phyloP scores from a whole-genome alignment of 2,797 vertebrate genomes.

The Cyclura pinguis region DNA sequence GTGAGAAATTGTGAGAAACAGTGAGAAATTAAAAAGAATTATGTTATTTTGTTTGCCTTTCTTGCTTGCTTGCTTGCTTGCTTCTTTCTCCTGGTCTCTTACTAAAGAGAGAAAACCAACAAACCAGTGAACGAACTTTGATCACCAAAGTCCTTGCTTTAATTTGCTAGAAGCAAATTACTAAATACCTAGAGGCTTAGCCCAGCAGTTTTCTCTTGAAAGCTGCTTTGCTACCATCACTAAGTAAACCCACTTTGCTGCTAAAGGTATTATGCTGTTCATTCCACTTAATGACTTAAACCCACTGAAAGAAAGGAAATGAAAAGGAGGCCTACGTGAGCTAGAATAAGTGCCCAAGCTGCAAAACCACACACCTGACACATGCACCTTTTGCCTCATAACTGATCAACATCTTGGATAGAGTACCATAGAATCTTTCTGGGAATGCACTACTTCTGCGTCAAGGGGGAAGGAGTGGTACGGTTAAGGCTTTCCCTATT shows the following conservation, averaged over 20 bases:
- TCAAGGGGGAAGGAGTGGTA: neutral
- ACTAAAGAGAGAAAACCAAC: slow-evolving; percentile 16
- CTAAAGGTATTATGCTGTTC: slow-evolving; percentile 52
- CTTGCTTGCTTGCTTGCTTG: neutral
- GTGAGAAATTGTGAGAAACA: neutral
- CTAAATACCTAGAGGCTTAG: slow-evolving; percentile 74
- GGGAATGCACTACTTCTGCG: neutral
- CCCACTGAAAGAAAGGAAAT: slow-evolving; percentile 35
- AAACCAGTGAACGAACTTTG: slow-evolving; percentile 66
- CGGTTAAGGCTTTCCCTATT: neutral
- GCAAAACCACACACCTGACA: slow-evolving; percentile 2
- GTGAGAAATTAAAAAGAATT: neutral
- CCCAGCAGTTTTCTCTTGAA: slow-evolving; percentile 58
- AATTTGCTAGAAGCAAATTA: slow-evolving; percentile 73
- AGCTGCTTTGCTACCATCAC: slow-evolving; percentile 60
- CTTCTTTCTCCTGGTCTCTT: slow-evolving; percentile 49
- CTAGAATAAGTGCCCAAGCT: neutral
- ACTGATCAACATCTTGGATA: neutral
- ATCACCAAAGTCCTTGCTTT: slow-evolving; percentile 62
- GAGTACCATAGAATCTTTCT: neutral
- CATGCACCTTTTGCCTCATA: neutral
- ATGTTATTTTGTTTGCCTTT: neutral
- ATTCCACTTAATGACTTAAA: slow-evolving; percentile 62
- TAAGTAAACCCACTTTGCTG: slow-evolving; percentile 50
- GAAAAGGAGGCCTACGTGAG: slow-evolving; percentile 32